These are phyloP conservation scores for Dryomyza anilis DNA, from an alignment of 2,888 invertebrate genomes.

Conservation along the genomic window DNA sequence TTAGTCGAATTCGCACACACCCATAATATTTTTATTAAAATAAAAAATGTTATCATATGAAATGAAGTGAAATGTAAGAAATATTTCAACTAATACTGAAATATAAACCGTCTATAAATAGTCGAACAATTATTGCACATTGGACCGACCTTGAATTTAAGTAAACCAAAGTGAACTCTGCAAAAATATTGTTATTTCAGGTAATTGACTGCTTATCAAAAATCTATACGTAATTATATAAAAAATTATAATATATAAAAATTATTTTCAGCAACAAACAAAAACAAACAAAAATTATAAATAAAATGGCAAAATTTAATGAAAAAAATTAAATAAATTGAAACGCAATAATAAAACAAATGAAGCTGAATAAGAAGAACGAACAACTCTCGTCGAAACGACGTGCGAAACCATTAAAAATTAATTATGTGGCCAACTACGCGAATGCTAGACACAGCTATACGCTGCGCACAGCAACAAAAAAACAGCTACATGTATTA, in stretches of 20 bases:
- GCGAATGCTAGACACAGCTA: neutral
- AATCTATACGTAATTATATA: too few relatives aligned
- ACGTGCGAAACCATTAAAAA: conserved; percentile 10
- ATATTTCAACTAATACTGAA: neutral
- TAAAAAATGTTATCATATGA: too few relatives aligned
- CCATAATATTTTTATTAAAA: too few relatives aligned
- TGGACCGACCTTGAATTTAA: neutral
- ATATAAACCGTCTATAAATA: neutral
- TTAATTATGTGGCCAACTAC: conserved; percentile 13
- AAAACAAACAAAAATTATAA: too few relatives aligned
- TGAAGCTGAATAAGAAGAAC: too few relatives aligned
- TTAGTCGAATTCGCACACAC: too few relatives aligned
- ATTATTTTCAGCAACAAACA: too few relatives aligned
- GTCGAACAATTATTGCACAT: neutral
- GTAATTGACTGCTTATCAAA: neutral
- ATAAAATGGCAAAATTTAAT: too few relatives aligned
- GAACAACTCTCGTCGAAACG: neutral
- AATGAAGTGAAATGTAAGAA: too few relatives aligned
- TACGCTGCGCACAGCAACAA: neutral
- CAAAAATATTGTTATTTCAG: neutral
- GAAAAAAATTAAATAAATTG: neutral
- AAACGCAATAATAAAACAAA: neutral
- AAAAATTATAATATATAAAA: too few relatives aligned
- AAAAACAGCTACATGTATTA: too few relatives aligned
- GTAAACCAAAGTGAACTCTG: neutral